Conservation (phyloP, 2,888 invertebrate species). For the Dasysyrphus albostriatus region DNA sequence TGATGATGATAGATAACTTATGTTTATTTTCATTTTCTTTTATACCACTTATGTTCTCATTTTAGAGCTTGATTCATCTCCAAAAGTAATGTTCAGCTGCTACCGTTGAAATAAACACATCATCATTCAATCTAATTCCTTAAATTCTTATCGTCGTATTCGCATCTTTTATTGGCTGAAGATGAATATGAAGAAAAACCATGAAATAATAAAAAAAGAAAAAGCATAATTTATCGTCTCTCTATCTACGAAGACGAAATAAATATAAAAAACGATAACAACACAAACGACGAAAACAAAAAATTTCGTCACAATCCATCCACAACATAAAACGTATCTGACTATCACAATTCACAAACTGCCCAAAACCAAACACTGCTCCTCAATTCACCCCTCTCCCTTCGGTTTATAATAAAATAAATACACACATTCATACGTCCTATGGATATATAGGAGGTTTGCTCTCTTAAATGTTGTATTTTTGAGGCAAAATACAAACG, state of each 20-base stretch:
- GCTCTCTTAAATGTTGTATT: not conserved
- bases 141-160: constrained; percentile 31
- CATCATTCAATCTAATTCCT: constrained; percentile 28
- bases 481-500: not conserved
- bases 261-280: not conserved
- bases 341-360: constrained; percentile 30
- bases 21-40: not conserved
- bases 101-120: constrained; percentile 42
- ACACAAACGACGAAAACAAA: constrained; percentile 39
- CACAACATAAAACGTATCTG: constrained; percentile 37
- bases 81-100: constrained; percentile 8
- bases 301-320: constrained; percentile 42
- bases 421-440: not conserved
- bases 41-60: not conserved
- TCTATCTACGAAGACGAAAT: not conserved
- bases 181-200: not conserved
- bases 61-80: not conserved
- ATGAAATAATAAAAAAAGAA: not conserved
- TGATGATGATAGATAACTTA: not conserved
- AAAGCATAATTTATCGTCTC: not conserved
- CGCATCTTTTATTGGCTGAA: constrained; percentile 18
- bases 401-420: not conserved
- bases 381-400: not conserved
- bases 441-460: not conserved
- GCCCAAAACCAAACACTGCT: not conserved